A percentile compares a stretch with the other conserved stretches of the same genome.
Evolutionary conservation across 2,113 vertebrate genomes (phyloP).

Genomic region (Phyllopteryx taeniolatus): DNA sequence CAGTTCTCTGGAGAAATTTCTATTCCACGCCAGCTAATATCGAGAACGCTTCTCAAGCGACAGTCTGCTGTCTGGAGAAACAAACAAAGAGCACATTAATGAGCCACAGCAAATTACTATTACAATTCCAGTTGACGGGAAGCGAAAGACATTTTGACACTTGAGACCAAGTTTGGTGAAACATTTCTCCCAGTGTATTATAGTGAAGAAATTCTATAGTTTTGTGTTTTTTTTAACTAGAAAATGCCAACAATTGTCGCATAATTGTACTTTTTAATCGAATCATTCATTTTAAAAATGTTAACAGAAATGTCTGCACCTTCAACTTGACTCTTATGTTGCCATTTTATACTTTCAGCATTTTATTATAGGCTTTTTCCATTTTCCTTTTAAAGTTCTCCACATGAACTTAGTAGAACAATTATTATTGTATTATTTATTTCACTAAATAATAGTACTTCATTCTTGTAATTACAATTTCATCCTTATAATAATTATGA

Average conservation of each 20-base stretch:
- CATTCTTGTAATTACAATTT: too few relatives aligned
- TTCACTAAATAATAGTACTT: too few relatives aligned
- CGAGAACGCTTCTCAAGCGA: conserved; percentile 47
- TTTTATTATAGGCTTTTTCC: too few relatives aligned
- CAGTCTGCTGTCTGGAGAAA: conserved; percentile 46
- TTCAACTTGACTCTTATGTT: neutral
- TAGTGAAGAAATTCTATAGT: neutral
- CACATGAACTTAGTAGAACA: too few relatives aligned
- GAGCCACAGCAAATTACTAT: conserved; percentile 37
- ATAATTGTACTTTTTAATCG: neutral
- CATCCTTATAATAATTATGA: too few relatives aligned
- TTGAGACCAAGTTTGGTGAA: conserved; percentile 2
- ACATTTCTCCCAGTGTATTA: neutral
- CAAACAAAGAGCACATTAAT: conserved; percentile 55
- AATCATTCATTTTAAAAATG: neutral
- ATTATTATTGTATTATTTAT: too few relatives aligned
- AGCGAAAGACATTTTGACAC: conserved; percentile 31
- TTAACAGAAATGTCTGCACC: neutral
- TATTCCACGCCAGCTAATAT: conserved; percentile 59
- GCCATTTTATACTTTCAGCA: too few relatives aligned
- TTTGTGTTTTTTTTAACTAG: neutral
- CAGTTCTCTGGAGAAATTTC: conserved; percentile 42
- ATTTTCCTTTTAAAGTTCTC: too few relatives aligned
- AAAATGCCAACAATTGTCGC: neutral
- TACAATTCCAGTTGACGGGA: conserved; percentile 36